phyloP scores from a whole-genome alignment of 2,888 invertebrate species.

The Cistogaster globosa region DNA sequence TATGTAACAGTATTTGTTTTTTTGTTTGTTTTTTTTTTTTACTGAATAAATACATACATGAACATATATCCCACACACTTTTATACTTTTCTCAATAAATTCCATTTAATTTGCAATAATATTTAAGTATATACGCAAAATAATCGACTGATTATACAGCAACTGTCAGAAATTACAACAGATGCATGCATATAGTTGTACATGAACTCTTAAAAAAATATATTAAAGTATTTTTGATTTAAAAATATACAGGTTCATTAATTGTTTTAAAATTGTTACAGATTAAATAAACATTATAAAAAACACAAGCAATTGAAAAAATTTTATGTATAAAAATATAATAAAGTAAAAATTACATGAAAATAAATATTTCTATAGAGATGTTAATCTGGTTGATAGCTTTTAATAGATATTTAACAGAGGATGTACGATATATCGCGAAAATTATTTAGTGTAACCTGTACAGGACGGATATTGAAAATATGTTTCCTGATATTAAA shows the following conservation, averaged over 20 bases:
- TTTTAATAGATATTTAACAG: too few species aligned
- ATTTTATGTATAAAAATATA: neutral
- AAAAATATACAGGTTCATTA: slow-evolving; percentile 37
- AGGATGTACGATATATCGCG: too few species aligned
- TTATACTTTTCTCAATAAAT: slow-evolving; percentile 33
- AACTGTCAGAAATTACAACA: neutral
- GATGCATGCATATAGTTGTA: neutral
- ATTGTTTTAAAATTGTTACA: slow-evolving; percentile 55
- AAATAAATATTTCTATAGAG: too few species aligned
- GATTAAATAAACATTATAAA: slow-evolving; percentile 4
- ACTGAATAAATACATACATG: neutral
- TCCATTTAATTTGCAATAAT: slow-evolving; percentile 20
- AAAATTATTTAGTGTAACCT: too few species aligned
- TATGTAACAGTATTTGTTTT: slow-evolving; percentile 9
- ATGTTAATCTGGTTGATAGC: too few species aligned
- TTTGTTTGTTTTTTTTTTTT: slow-evolving; percentile 8
- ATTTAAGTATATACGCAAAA: neutral
- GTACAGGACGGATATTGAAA: too few species aligned
- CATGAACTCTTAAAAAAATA: slow-evolving; percentile 1
- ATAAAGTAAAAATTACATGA: neutral
- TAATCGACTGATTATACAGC: slow-evolving; percentile 26
- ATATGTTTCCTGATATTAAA: too few species aligned
- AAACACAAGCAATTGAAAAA: slow-evolving; percentile 14
- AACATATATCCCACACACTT: neutral
- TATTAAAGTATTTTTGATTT: neutral